phyloP scores from a whole-genome alignment of 1,140 invertebrate genomes.

The Augochlora pura region DNA sequence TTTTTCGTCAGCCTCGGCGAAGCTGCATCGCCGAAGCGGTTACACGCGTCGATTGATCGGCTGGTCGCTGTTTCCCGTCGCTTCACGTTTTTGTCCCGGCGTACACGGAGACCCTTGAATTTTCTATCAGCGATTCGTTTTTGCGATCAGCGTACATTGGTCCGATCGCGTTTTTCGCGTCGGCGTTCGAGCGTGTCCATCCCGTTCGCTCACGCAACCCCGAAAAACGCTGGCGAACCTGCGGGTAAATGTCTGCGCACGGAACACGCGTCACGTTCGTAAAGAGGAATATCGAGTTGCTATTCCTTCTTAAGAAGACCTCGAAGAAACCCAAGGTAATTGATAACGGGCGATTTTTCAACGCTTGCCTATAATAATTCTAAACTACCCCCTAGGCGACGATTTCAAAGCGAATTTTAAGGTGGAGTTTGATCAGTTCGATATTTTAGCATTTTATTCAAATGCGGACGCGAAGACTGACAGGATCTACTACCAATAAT shows the following conservation, averaged over 20 bases:
- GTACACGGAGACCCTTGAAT: conserved; percentile 12
- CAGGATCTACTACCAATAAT: too few species aligned
- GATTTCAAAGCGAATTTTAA: too few species aligned
- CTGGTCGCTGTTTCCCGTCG: background rate
- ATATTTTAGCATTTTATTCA: too few species aligned
- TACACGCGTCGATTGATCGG: conserved; percentile 34
- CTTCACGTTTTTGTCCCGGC: background rate
- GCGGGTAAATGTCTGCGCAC: background rate
- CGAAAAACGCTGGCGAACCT: background rate
- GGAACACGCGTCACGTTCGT: background rate
- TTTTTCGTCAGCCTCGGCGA: conserved; percentile 15
- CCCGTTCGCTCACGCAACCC: background rate
- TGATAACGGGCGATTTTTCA: too few species aligned
- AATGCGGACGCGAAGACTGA: too few species aligned
- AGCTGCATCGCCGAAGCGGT: background rate
- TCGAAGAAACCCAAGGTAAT: too few species aligned
- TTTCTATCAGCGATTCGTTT: conserved; percentile 13
- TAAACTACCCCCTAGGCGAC: too few species aligned
- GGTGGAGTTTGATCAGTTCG: too few species aligned
- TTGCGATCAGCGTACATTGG: conserved; percentile 4
- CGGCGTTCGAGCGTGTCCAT: background rate
- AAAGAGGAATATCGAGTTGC: too few species aligned
- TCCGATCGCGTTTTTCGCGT: background rate
- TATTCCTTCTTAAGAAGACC: too few species aligned
- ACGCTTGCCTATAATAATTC: too few species aligned